Base-by-base conservation (phyloP, 2,888 invertebrate species). In the Yponomeuta cagnagella region DNA sequence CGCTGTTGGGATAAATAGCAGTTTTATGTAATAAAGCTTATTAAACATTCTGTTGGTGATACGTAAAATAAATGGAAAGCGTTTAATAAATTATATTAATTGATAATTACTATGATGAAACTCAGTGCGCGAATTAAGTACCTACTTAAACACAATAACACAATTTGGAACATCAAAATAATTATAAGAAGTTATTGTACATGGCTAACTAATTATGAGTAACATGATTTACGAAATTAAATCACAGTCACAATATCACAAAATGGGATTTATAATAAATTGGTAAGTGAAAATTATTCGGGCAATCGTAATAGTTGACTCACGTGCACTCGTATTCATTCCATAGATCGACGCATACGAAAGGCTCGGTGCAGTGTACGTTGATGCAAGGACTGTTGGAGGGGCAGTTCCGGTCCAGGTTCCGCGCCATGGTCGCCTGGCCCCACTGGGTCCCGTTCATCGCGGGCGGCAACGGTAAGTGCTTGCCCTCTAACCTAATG, bases 261-360 rank as follows among this genome's bases (percentile, higher is more conserved):
- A 43, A 8, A 1, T 43, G 43, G 43, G 9, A 43, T 43, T 23
- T 33, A 33, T 1, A 33, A 33, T 33, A 33, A 33, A 33, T 43
- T 43, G 43, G 52, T 1, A 58, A 15, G 52, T 52, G 12, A 15
- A 58, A 58, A 15, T 58, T 5, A 15, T 15, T 58, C 12, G 2
- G 15, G 12, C 48, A 68, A 12, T 30, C 30, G 6, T 31, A 66
- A 15, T 5, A 23, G 37, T 37, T 37, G 48, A 96, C 97, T 96
- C 92, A 99, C 97, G 98, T 98, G 97, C 99, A 99, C 87, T 98
- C 98, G 82, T 98, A 98, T 89, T 97, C 97, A 87, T 99, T 99
- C 99, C 99, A 99, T 15, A 99, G 94, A 90, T 98, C 98, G 75
- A 97, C 96, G 89, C 98, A 99, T 81, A 97, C 97, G 86, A 98